Evolutionary conservation across 1,140 invertebrate species (phyloP), one percentile per base, ranked within the genome.

Genomic region (Aphelenchoides besseyi): DNA sequence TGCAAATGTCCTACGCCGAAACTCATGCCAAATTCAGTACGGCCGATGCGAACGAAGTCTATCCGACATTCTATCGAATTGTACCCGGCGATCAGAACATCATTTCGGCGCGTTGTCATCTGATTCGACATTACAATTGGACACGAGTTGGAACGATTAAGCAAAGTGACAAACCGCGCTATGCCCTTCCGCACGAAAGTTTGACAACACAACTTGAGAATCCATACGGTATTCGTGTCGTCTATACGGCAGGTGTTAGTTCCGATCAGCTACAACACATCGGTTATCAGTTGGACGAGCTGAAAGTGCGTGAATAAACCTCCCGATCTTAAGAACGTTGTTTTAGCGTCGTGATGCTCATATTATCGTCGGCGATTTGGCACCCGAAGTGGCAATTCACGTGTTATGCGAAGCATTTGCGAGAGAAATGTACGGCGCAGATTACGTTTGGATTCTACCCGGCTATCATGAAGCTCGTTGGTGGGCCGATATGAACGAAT

Each of bases 11-110:
- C 1, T 98, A 97, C 85, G 95, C 94, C 1, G 95, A 98, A 86
- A 98, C 94, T 16, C 94, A 98, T 87, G 95, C 95, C 0, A 95
- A 96, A 91, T 96, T 97, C 86, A 94, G 93, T 0, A 92, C 91
- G 94, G 85, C 94, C 92, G 1, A 97, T 96, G 86, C 96, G 96
- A 87, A 97, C 76, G 79, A 81, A 84, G 66, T 84, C 28, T 84
- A 77, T 63, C 79, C 78, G 9, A 84, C 79, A 0, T 84, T 85
- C 69, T 84, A 94, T 86, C 90, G 94, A 23, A 92, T 96, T 70
- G 94, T 95, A 29, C 94, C 94, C 2, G 94, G 92, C 35, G 93
- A 95, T 85, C 94, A 93, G 82, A 94, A 95, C 41, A 95, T 97
- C 87, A 98, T 97, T 86, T 89, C 90, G 2, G 94, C 95, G 0